phyloP scores from a whole-genome alignment of 2,888 invertebrate genomes.

The Neria commutata region DNA sequence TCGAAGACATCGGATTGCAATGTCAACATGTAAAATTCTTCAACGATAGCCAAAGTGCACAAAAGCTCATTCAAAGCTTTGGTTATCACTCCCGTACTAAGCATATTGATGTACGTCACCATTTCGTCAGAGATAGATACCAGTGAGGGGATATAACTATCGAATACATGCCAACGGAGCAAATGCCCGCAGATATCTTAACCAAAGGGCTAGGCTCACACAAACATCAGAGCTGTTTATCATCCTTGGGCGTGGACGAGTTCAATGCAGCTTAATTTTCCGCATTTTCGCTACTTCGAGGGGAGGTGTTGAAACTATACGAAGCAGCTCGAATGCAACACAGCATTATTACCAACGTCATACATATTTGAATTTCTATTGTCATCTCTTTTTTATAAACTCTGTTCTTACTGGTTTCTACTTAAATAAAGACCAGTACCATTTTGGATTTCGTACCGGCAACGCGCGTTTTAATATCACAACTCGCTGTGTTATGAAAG shows the following conservation, averaged over 20 bases:
- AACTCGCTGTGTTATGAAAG: no score
- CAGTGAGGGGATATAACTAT: conserved; percentile 16
- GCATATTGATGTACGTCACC: conserved; percentile 30
- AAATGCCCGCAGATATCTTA: conserved; percentile 30
- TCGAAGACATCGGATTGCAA: conserved; percentile 19
- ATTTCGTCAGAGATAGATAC: conserved; percentile 25
- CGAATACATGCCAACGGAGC: conserved; percentile 26
- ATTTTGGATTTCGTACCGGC: no score
- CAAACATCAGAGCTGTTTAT: conserved; percentile 22
- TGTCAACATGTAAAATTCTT: conserved; percentile 17
- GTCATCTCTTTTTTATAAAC: no score
- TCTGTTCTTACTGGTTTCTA: no score
- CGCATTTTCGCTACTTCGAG: conserved; percentile 19
- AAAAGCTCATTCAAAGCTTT: conserved; percentile 19
- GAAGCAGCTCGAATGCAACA: background rate
- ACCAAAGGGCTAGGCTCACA: conserved; percentile 26
- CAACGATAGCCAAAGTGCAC: conserved; percentile 32
- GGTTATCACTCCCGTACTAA: conserved; percentile 27
- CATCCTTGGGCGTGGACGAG: conserved; percentile 17
- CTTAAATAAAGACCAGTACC: no score
- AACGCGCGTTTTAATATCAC: no score
- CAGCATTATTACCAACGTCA: background rate
- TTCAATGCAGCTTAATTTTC: no score
- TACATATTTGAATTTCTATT: no score
- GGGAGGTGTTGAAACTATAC: conserved; percentile 8